A percentile compares a stretch with the other conserved stretches of the same genome.
Evolutionary conservation across 1,140 invertebrate species (phyloP).

Genomic region (Globodera ellingtonae): DNA sequence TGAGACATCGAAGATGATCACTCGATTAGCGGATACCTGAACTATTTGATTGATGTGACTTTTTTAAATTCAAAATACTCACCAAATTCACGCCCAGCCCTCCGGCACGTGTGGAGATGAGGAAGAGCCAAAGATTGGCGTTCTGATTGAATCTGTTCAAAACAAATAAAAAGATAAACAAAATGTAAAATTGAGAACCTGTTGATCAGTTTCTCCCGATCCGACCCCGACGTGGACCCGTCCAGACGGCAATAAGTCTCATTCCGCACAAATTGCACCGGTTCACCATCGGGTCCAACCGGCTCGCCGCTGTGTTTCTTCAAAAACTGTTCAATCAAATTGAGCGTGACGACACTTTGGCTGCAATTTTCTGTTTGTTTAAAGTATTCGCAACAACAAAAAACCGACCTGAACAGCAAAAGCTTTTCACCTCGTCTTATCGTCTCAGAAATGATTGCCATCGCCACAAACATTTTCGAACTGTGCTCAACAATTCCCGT

Average conservation of each 20-base stretch:
- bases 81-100: slow-evolving; percentile 94
- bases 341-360: slow-evolving; percentile 87
- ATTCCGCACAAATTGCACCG: slow-evolving; percentile 80
- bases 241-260: slow-evolving; percentile 91
- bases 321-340: slow-evolving; percentile 94
- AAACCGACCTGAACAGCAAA: slow-evolving; percentile 77
- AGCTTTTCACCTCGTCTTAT: slow-evolving; percentile 83
- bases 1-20: slow-evolving; percentile 94
- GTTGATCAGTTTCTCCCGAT: slow-evolving; percentile 93
- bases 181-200: slow-evolving; percentile 55
- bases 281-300: slow-evolving; percentile 38
- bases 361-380: slow-evolving; percentile 69
- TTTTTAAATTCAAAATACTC: slow-evolving; percentile 32
- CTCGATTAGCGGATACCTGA: slow-evolving; percentile 83
- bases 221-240: slow-evolving; percentile 87
- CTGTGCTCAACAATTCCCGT: slow-evolving; percentile 79
- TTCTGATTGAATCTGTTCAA: slow-evolving; percentile 79
- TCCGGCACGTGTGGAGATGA: slow-evolving; percentile 95
- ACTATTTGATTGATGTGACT: neutral
- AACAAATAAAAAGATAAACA: neutral
- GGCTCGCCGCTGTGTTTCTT: slow-evolving; percentile 75
- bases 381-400: neutral
- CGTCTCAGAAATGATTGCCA: slow-evolving; percentile 87
- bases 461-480: slow-evolving; percentile 90
- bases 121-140: slow-evolving; percentile 83